phyloP scores from a whole-genome alignment of 2,797 vertebrate genomes.

The Scarus forsteni region DNA sequence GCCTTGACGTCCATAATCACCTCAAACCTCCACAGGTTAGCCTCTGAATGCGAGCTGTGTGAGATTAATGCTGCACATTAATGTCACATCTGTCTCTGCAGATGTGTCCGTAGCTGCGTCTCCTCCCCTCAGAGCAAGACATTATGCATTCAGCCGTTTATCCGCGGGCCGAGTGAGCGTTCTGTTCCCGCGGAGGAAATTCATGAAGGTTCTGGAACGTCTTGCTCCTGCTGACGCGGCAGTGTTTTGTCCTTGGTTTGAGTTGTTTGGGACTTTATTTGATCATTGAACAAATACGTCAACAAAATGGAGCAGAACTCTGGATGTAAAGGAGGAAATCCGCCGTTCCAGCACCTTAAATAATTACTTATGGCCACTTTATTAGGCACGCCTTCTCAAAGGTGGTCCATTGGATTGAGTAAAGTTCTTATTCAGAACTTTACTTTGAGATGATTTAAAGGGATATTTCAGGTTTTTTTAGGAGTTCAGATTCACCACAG shows the following conservation, averaged over 20 bases:
- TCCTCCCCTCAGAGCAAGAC: background rate
- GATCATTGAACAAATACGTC: background rate
- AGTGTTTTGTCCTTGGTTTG: background rate
- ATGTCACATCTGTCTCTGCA: conserved; percentile 12
- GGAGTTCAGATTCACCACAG: too few relatives aligned
- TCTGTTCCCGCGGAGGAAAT: background rate
- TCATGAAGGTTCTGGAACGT: background rate
- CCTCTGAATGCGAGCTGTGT: background rate
- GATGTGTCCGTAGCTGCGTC: background rate
- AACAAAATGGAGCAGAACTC: background rate
- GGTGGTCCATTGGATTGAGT: too few relatives aligned
- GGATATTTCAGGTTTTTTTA: too few relatives aligned
- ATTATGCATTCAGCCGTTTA: background rate
- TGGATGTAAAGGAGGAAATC: background rate
- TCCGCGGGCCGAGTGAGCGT: background rate
- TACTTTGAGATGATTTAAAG: too few relatives aligned
- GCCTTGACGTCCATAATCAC: background rate
- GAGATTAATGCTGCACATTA: conserved; percentile 6
- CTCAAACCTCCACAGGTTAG: conserved; percentile 15
- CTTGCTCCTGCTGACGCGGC: background rate
- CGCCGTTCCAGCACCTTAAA: background rate
- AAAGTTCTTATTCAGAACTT: too few relatives aligned
- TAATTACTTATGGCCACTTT: too few relatives aligned
- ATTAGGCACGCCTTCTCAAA: too few relatives aligned
- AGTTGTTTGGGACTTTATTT: background rate